These are phyloP conservation scores for Hydrophis major DNA, from an alignment of 2,797 vertebrate genomes.

Conservation along the genomic window DNA sequence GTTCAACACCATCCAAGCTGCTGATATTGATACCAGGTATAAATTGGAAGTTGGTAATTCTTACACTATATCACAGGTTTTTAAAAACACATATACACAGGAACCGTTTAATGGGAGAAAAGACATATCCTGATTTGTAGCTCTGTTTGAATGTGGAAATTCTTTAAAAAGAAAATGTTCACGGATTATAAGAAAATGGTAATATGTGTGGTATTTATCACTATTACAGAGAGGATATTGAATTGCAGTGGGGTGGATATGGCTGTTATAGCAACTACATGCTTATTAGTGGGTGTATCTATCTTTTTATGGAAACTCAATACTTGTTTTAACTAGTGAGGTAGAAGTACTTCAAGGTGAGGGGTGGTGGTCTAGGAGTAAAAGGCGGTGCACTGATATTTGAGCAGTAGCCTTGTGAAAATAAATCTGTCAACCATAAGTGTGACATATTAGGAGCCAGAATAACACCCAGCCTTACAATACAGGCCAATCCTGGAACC, in stretches of 20 bases:
- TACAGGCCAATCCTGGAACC: background rate
- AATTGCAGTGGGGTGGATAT: background rate
- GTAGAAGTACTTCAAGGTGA: background rate
- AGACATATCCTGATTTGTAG: background rate
- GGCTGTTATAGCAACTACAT: background rate
- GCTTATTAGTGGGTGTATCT: background rate
- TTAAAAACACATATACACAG: background rate
- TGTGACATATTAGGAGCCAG: background rate
- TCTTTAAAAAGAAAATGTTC: background rate
- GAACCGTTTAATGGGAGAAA: background rate
- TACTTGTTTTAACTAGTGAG: background rate
- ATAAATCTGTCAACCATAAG: background rate
- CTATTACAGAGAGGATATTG: background rate
- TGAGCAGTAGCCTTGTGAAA: background rate
- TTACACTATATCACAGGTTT: background rate
- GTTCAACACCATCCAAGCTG: conserved; percentile 98
- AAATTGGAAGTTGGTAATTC: background rate
- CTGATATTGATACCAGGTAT: conserved; percentile 98
- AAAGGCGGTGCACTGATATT: background rate
- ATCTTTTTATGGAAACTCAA: background rate
- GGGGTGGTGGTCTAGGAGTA: background rate
- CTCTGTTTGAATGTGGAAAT: background rate
- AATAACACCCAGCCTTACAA: background rate
- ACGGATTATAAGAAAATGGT: background rate
- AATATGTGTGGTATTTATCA: background rate